Percentiles rank a stretch among this genome's conserved stretches.
Evolutionary conservation across 2,797 vertebrate genomes (phyloP).

Genomic region (Podarcis lilfordi): DNA sequence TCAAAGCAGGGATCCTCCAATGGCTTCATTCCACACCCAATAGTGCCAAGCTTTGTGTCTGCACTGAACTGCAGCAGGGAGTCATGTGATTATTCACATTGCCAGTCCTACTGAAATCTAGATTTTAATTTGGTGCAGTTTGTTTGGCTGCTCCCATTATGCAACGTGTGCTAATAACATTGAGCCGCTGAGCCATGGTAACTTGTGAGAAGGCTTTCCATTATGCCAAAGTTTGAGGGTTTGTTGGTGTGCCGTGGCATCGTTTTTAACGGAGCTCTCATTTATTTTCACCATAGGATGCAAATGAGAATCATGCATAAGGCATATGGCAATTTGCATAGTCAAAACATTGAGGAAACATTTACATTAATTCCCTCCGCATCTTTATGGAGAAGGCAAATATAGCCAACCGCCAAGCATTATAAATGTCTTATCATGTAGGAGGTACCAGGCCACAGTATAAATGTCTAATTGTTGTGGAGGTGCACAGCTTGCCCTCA

Average conservation of each 20-base stretch:
- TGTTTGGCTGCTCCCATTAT: background rate
- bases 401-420: background rate
- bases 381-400: constrained; percentile 41
- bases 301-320: constrained; percentile 55
- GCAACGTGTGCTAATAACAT: background rate
- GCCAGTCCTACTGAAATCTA: background rate
- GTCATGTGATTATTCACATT: background rate
- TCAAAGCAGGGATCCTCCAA: no score
- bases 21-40: background rate
- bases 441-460: background rate
- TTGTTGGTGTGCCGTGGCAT: background rate
- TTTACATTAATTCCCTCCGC: constrained; percentile 31
- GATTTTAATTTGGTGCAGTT: background rate
- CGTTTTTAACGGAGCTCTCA: background rate
- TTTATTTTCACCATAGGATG: constrained; percentile 35
- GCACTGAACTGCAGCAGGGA: background rate
- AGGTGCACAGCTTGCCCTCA: no score
- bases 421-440: background rate
- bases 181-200: rapidly evolving
- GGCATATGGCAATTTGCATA: constrained; percentile 38
- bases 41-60: background rate
- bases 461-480: background rate
- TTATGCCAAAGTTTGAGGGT: rapidly evolving
- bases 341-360: constrained; percentile 41
- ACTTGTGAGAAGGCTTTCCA: background rate